Conservation (phyloP, 2,797 vertebrate species). For the Menidia menidia region DNA sequence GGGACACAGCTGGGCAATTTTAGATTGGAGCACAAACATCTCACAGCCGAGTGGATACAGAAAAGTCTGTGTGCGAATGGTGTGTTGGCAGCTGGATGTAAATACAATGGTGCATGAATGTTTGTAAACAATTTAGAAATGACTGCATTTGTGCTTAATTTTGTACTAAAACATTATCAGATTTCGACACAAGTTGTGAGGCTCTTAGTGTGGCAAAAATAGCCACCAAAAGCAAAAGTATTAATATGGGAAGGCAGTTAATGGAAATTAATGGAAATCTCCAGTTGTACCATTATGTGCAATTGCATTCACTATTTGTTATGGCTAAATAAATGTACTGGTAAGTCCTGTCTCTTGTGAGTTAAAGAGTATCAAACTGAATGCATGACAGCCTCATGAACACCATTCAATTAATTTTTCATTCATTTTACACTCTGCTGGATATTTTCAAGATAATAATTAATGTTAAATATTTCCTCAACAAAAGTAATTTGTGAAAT, state of each 20-base stretch:
- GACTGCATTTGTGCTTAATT: neutral
- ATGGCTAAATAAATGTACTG: too few species aligned
- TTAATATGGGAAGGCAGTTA: neutral
- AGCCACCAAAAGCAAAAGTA: neutral
- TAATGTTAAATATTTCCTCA: neutral
- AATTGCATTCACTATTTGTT: too few species aligned
- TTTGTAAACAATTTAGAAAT: neutral
- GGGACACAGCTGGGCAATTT: conserved; percentile 65
- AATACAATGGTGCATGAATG: neutral
- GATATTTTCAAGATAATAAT: neutral
- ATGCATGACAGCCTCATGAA: neutral
- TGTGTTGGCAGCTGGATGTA: neutral
- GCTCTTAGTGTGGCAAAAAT: neutral
- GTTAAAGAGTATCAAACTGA: neutral
- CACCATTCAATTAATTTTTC: neutral
- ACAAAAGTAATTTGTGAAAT: neutral
- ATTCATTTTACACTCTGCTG: neutral
- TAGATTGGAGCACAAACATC: conserved; percentile 57
- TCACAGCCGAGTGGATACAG: conserved; percentile 34
- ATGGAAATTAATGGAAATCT: too few species aligned
- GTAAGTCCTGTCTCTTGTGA: too few species aligned
- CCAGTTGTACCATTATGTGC: too few species aligned
- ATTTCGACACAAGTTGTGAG: neutral
- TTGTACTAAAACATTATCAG: neutral
- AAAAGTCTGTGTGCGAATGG: conserved; percentile 6